Percentiles rank a stretch among this genome's conserved stretches.
phyloP scores from a whole-genome alignment of 2,113 vertebrate species.

The human (Homo sapiens) region GRCh38 chr13:47526001-47526500 shows the following conservation, averaged over 20 bases:
- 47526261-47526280: constrained; percentile 35
- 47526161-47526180: not conserved
- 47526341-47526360: constrained; percentile 59
- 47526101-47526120: not conserved
- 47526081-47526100: constrained; percentile 6
- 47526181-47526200: constrained; percentile 2
- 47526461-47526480: constrained; percentile 10
- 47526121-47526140: not conserved
- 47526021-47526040: not conserved
- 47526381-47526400: constrained; percentile 59
- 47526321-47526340: constrained; percentile 35
- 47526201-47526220: not conserved
- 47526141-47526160: not conserved
- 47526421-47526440: not conserved
- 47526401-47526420: constrained; percentile 41
- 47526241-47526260: constrained; percentile 20
- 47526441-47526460: constrained; percentile 1
- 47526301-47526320: constrained; percentile 16
- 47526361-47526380: not conserved
- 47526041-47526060: constrained; percentile 14
- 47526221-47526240: not conserved
- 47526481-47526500: not conserved
- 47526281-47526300: constrained; percentile 31
- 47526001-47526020: constrained; percentile 22
- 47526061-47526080: not conserved